Percentiles rank a stretch among this genome's conserved stretches.
Evolutionary conservation across 2,797 vertebrate species (phyloP).

Genomic region (Microtus obscurus): DNA sequence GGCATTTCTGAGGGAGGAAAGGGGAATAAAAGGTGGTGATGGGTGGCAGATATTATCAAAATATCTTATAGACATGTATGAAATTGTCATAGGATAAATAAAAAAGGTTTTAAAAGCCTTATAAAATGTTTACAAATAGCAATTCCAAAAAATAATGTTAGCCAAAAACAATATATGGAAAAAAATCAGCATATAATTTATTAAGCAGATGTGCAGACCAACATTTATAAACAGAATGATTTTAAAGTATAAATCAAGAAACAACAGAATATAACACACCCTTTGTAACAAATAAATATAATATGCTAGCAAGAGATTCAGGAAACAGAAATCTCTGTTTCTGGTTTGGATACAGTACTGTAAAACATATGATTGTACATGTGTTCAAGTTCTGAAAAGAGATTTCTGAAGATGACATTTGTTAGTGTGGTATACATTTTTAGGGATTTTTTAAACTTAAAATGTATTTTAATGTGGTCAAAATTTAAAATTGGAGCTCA

Average conservation of each 20-base stretch:
- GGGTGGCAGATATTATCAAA: neutral
- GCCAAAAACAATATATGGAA: neutral
- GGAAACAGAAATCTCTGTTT: constrained; percentile 31
- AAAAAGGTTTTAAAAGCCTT: neutral
- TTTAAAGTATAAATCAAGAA: constrained; percentile 32
- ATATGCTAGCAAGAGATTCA: constrained; percentile 19
- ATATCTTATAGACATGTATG: neutral
- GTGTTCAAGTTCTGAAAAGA: neutral
- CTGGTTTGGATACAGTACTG: neutral
- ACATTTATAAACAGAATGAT: constrained; percentile 30
- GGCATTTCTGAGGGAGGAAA: neutral
- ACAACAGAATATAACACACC: neutral
- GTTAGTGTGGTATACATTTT: neutral
- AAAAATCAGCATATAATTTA: neutral
- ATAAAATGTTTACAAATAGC: constrained; percentile 10
- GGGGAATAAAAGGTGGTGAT: neutral
- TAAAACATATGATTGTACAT: neutral
- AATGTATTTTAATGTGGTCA: constrained; percentile 40
- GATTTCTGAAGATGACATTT: neutral
- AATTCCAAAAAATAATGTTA: constrained; percentile 49
- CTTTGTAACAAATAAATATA: constrained; percentile 7
- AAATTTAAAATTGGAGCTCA: neutral
- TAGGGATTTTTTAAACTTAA: constrained; percentile 7
- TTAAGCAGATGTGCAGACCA: neutral
- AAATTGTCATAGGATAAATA: neutral